phyloP scores from a whole-genome alignment of 1,140 invertebrate species.

The Drosophila lacteicornis region DNA sequence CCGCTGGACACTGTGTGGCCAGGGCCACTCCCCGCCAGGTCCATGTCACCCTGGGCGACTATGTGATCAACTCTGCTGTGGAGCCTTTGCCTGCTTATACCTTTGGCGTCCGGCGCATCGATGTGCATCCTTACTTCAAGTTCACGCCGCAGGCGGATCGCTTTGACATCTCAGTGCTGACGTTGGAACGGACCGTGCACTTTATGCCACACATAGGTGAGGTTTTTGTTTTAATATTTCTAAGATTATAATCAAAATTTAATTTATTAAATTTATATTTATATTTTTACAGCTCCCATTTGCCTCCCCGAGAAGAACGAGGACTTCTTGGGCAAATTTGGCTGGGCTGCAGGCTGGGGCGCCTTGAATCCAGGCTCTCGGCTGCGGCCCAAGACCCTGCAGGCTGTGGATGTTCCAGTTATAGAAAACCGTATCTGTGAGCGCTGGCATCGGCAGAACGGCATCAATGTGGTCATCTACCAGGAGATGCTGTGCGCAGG shows the following conservation, averaged over 20 bases:
- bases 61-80: conserved; percentile 96
- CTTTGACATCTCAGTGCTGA: conserved; percentile 96
- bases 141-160: conserved; percentile 96
- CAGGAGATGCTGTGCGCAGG: conserved; percentile 99
- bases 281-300: conserved; percentile 89
- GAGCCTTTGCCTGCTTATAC: conserved; percentile 96
- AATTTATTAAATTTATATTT: neutral
- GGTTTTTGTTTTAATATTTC: neutral
- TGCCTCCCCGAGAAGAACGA: conserved; percentile 96
- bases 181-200: conserved; percentile 94
- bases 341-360: conserved; percentile 97
- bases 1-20: conserved; percentile 98
- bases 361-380: conserved; percentile 94
- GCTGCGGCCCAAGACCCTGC: conserved; percentile 94
- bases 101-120: conserved; percentile 94
- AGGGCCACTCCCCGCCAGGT: conserved; percentile 95
- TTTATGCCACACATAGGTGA: conserved; percentile 94
- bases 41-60: conserved; percentile 96
- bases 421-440: conserved; percentile 95
- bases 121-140: conserved; percentile 97
- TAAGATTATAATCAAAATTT: neutral
- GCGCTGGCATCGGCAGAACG: conserved; percentile 91
- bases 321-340: conserved; percentile 95
- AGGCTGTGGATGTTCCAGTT: conserved; percentile 96
- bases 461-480: conserved; percentile 96